A percentile compares a stretch with the other conserved stretches of the same genome.
Evolutionary conservation across 2,113 vertebrate genomes (phyloP).

Genomic region (Meles meles): DNA sequence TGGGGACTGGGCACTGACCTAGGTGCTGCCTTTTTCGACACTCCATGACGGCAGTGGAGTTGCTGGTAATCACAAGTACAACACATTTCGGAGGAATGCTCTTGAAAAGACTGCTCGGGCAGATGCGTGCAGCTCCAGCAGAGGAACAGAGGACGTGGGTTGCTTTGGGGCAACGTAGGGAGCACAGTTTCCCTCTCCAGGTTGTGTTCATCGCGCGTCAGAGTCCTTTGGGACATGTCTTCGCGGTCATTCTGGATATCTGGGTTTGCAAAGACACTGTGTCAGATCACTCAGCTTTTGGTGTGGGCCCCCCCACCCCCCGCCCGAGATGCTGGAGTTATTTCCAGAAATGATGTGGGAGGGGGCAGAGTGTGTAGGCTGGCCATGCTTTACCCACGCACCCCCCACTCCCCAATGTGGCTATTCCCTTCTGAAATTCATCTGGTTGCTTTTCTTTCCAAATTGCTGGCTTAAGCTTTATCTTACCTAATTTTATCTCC

Average conservation of each 20-base stretch:
- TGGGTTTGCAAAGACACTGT: background rate
- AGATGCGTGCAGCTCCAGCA: background rate
- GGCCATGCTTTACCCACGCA: background rate
- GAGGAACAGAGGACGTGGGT: background rate
- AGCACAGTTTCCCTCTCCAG: background rate
- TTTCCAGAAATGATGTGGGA: background rate
- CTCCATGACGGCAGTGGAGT: background rate
- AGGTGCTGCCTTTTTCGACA: background rate
- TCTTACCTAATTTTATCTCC: conserved; percentile 70
- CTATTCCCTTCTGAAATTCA: conserved; percentile 42
- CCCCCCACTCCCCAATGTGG: background rate
- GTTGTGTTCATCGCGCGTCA: background rate
- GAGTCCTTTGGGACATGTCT: background rate
- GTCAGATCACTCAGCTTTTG: background rate
- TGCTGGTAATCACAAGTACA: background rate
- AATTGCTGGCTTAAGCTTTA: conserved; percentile 69
- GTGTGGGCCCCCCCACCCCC: background rate
- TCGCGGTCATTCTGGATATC: background rate
- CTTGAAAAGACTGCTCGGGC: background rate
- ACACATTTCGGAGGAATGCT: background rate
- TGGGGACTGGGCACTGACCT: background rate
- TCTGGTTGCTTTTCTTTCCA: conserved; percentile 62
- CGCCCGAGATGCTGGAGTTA: background rate
- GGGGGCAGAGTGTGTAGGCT: background rate
- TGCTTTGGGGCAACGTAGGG: background rate